phyloP scores from a whole-genome alignment of 2,888 invertebrate genomes.

The Harmothoe impar region DNA sequence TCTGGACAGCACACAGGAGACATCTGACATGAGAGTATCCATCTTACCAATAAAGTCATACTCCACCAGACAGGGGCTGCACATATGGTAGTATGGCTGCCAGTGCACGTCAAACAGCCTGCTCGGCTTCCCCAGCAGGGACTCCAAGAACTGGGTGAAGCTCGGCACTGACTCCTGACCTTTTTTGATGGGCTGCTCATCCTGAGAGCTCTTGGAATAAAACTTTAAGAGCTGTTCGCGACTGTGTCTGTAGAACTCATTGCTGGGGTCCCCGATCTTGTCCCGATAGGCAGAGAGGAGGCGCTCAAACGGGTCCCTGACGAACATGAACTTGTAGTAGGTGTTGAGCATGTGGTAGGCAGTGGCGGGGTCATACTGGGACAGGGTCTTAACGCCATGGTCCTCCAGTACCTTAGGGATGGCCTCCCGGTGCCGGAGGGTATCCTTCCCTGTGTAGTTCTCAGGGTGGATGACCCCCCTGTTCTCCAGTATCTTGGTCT shows the following conservation, averaged over 20 bases:
- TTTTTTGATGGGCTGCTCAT: no score
- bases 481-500: constrained; percentile 32
- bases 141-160: not conserved
- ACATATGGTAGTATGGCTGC: not conserved
- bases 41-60: constrained; percentile 5
- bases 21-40: not conserved
- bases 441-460: not conserved
- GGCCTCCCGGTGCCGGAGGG: not conserved
- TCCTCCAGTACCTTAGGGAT: not conserved
- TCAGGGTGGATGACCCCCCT: not conserved
- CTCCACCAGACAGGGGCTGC: not conserved
- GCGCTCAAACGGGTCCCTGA: constrained; percentile 28
- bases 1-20: not conserved
- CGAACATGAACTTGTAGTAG: constrained; percentile 42
- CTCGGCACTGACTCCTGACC: not conserved
- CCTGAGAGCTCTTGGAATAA: no score
- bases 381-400: not conserved
- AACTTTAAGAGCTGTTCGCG: not conserved
- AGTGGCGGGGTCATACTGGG: not conserved
- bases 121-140: not conserved
- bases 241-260: not conserved
- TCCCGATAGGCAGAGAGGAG: constrained; percentile 30
- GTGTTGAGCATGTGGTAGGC: not conserved
- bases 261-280: not conserved
- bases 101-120: not conserved